Evolutionary conservation across 2,797 vertebrate genomes (phyloP).

Genomic region (Acridotheres tristis): DNA sequence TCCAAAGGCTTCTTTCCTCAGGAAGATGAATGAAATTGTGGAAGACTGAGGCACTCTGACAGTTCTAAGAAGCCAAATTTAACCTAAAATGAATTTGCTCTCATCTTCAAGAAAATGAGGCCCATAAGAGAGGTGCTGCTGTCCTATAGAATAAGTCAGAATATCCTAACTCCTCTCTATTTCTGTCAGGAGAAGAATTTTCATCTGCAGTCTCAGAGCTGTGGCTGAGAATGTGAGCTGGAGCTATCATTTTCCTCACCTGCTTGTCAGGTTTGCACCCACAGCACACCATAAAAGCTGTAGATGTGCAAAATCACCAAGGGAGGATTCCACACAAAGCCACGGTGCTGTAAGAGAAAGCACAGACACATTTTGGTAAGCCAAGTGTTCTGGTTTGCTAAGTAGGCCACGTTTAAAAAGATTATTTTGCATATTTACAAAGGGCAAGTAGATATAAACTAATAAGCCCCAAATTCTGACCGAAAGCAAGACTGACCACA

Average conservation of each 20-base stretch:
- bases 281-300: not conserved
- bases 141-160: not conserved
- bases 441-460: not conserved
- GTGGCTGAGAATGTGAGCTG: not conserved
- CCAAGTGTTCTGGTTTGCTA: not conserved
- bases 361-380: not conserved
- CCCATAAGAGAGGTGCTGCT: not conserved
- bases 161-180: not conserved
- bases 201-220: not conserved
- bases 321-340: not conserved
- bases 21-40: not conserved
- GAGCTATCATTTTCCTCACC: not conserved
- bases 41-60: not conserved
- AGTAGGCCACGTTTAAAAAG: not conserved
- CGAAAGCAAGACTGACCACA: not conserved
- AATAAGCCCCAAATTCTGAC: not conserved
- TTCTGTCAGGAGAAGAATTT: not conserved
- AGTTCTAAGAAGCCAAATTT: not conserved
- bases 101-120: not conserved
- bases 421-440: constrained; percentile 6
- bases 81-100: not conserved
- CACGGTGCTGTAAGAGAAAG: not conserved
- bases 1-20: not conserved
- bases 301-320: not conserved
- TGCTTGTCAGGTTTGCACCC: not conserved